Conservation (phyloP, 2,113 vertebrate species). For the Microcebus murinus region DNA sequence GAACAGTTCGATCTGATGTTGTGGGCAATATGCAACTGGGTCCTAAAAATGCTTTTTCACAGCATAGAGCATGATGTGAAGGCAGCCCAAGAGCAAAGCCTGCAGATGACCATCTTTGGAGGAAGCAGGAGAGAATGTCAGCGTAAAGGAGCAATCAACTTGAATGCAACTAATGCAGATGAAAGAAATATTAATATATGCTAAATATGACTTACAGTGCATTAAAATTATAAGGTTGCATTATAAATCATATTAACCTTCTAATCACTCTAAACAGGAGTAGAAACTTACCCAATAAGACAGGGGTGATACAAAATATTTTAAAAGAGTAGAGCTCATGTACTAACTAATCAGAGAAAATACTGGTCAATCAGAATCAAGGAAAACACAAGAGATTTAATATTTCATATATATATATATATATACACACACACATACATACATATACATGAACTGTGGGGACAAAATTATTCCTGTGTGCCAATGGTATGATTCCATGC, state of each 20-base stretch:
- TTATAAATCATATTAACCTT: not conserved
- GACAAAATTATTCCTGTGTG: not conserved
- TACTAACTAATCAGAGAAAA: not conserved
- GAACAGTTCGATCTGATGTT: not conserved
- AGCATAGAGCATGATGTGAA: not conserved
- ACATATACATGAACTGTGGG: not conserved
- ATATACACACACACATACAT: not conserved
- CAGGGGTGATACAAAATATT: not conserved
- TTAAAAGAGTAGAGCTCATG: not conserved
- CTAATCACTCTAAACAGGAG: not conserved
- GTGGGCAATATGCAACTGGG: not conserved
- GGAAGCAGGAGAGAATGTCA: not conserved
- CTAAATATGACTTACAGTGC: not conserved
- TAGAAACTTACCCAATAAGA: not conserved
- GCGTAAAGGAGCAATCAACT: not conserved
- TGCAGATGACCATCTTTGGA: not conserved
- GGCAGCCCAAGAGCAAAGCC: not conserved
- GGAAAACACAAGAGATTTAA: not conserved
- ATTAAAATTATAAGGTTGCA: not conserved
- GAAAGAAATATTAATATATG: not conserved
- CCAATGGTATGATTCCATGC: not conserved
- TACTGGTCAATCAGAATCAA: not conserved
- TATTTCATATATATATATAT: not conserved
- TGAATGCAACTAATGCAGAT: not conserved
- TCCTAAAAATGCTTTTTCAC: not conserved